Evolutionary conservation across 1,140 invertebrate species (phyloP).

Genomic region (Parapsyche elsis): DNA sequence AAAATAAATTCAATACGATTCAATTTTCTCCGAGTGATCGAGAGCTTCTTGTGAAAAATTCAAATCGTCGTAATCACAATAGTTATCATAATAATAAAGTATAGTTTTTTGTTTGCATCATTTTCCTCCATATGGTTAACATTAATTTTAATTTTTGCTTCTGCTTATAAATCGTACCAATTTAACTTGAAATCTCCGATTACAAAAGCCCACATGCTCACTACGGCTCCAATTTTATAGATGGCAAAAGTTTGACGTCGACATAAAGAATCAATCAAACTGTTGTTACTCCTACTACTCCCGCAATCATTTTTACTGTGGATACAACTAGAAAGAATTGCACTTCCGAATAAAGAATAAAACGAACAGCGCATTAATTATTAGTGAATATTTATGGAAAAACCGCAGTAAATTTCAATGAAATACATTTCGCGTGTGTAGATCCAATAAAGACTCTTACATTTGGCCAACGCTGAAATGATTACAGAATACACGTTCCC

Average conservation of each 20-base stretch:
- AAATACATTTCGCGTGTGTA: slow-evolving; percentile 17
- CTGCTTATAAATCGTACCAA: background rate
- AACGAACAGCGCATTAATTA: background rate
- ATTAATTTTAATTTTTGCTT: background rate
- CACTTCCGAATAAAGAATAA: too few species aligned
- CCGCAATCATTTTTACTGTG: too few species aligned
- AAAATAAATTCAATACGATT: too few species aligned
- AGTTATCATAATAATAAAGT: too few species aligned
- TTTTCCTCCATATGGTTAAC: background rate
- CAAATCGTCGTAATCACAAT: too few species aligned
- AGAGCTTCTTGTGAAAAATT: too few species aligned
- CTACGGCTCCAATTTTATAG: slow-evolving; percentile 25
- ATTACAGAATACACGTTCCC: background rate
- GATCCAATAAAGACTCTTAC: background rate
- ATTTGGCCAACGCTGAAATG: background rate
- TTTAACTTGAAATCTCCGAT: slow-evolving; percentile 22
- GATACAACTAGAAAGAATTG: too few species aligned
- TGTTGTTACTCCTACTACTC: background rate
- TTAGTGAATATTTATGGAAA: background rate
- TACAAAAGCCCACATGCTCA: slow-evolving; percentile 9
- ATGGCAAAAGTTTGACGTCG: slow-evolving; percentile 41
- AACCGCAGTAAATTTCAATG: slow-evolving; percentile 26
- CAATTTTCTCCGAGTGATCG: too few species aligned
- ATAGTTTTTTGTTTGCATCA: background rate
- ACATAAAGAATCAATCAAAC: background rate